These are phyloP conservation scores for Priocnemis perturbator DNA, from an alignment of 2,888 invertebrate genomes.

Conservation along the genomic window DNA sequence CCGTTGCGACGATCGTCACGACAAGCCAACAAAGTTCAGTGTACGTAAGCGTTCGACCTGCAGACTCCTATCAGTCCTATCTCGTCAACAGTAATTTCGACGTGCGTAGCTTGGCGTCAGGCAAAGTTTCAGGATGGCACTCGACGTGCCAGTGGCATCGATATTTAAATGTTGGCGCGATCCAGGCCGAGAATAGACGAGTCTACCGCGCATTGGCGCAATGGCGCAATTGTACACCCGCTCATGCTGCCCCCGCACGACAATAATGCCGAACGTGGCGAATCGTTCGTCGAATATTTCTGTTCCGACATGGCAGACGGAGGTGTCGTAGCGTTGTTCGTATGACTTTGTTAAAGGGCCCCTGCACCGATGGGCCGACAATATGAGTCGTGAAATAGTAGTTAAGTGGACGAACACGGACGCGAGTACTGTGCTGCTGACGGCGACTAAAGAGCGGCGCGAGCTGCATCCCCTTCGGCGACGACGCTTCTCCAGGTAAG, in stretches of 20 bases:
- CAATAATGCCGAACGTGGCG: slow-evolving; percentile 3
- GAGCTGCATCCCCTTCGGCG: too few relatives aligned
- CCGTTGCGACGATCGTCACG: too few relatives aligned
- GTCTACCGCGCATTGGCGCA: too few relatives aligned
- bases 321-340: slow-evolving; percentile 53
- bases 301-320: slow-evolving; percentile 60
- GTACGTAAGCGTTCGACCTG: too few relatives aligned
- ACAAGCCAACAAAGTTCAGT: too few relatives aligned
- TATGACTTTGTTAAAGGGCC: slow-evolving; percentile 41
- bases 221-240: neutral
- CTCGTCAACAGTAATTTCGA: too few relatives aligned
- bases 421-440: slow-evolving; percentile 31
- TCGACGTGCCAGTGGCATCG: too few relatives aligned
- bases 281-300: slow-evolving; percentile 30
- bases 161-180: neutral
- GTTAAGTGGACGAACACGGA: slow-evolving; percentile 30
- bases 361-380: slow-evolving; percentile 50
- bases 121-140: too few relatives aligned
- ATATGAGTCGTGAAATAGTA: slow-evolving; percentile 56
- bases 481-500: too few relatives aligned
- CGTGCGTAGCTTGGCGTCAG: too few relatives aligned
- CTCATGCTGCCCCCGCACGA: slow-evolving; percentile 5
- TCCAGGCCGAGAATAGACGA: neutral
- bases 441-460: slow-evolving; percentile 16
- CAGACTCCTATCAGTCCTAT: too few relatives aligned